Evolutionary conservation across 2,888 invertebrate species (phyloP), one percentile per base, ranked within the genome.

Genomic region (Aphidoletes aphidimyza): DNA sequence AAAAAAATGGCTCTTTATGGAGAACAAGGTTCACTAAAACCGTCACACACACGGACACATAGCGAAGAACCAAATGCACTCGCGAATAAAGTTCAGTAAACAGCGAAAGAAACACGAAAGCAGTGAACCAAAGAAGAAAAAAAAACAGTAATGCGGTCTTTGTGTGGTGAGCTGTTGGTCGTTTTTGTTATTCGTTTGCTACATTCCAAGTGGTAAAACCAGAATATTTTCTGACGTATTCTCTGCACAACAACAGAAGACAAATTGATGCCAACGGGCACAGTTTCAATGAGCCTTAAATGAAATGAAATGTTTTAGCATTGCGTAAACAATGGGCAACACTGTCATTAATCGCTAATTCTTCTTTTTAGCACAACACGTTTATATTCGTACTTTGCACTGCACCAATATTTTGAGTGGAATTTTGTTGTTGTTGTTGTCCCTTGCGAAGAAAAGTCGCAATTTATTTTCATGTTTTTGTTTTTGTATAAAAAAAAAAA

Each of bases 161-260:
- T 69, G 19, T 69, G 2, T 54, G n/a, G n/a, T n/a, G 8, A 9
- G 6, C 42, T 42, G 42, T 30, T 14, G 37, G 78, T 36, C 19
- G 6, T 30, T 69, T 5, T 30, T 22, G 11, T 22, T 26, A 5
- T 69, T 37, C 37, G 19, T 81, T 5, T 81, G 17, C n/a, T 37
- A 37, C n/a, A 22, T n/a, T 37, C 14, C 6, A 81, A 81, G 81
- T 81, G 81, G 81, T 81, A 37, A 37, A 81, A 81, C 81, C 81
- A 37, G 81, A 81, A 37, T 78, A 36, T 78, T 78, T n/a, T n/a
- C 36, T 78, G 78, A 78, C 78, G 78, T 78, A 78, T 37, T 69
- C 30, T 14, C 26, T 69, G 69, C 69, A 69, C 69, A 19, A 69
- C 69, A 1, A 69, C 2, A 54, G 54, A 54, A 22, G 6, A 8